These are phyloP conservation scores for Solenopsis fugax DNA, from an alignment of 1,140 invertebrate genomes.

Conservation along the genomic window DNA sequence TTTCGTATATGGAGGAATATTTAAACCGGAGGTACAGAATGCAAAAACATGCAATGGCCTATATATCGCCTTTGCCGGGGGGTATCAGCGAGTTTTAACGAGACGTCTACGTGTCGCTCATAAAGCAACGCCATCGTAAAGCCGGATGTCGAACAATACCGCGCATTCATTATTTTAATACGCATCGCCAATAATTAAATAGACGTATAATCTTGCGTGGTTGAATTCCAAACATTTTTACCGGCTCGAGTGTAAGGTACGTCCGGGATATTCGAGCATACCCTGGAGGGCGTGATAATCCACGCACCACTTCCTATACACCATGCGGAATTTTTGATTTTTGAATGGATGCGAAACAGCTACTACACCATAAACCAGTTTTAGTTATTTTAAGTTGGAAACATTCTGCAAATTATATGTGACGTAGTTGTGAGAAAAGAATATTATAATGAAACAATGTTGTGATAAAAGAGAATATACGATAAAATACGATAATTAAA, in stretches of 20 bases:
- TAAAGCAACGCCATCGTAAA: not conserved
- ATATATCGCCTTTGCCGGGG: not conserved
- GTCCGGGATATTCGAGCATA: not conserved
- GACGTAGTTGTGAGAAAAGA: not conserved
- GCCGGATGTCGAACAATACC: constrained; percentile 33
- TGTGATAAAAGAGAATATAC: not conserved
- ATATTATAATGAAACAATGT: not conserved
- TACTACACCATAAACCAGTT: not conserved
- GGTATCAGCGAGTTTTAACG: constrained; percentile 17
- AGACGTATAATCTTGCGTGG: constrained; percentile 17
- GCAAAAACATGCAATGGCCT: constrained; percentile 1
- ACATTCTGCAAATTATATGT: not conserved
- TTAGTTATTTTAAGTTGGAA: not conserved
- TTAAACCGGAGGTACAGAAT: not conserved
- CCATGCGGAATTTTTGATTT: constrained; percentile 3
- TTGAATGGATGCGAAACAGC: not conserved
- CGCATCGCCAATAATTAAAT: constrained; percentile 49
- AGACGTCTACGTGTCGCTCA: not conserved
- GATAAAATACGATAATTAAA: not conserved
- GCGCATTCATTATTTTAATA: constrained; percentile 41
- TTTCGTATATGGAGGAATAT: not conserved
- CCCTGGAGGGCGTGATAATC: constrained; percentile 1
- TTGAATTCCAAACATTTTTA: constrained; percentile 41
- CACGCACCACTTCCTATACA: not conserved
- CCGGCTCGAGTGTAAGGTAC: not conserved